Base-by-base conservation (phyloP, 2,113 vertebrate species). In the Trinectes maculatus region DNA sequence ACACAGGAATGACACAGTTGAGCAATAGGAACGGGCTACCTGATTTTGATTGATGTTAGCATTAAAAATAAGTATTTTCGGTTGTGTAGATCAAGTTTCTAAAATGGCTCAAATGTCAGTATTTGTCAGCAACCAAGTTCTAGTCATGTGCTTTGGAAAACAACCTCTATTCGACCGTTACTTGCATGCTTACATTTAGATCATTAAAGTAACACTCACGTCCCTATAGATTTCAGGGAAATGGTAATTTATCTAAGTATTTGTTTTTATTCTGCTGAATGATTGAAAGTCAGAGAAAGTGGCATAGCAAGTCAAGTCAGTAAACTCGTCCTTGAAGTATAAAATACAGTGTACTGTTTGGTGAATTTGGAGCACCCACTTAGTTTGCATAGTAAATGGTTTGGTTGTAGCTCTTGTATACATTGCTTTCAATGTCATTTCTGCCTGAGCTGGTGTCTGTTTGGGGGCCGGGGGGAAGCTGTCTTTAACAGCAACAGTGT, bases 401-500 rank as follows among this genome's bases (percentile, higher is more conserved):
- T 70, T 84, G 79, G 59, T 71, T 79, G 78, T 65, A 52, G 85
- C 74, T 74, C 62, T 81, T 77, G 63, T 82, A 44, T 79, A 39
- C 74, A 19, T 79, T 89, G 82, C 76, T 84, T 71, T 85, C 24
- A 82, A 65, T 88, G 76, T 89, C 40, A 65, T 89, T 84, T 89
- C 62, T 86, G 70, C 73, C 66, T 80, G 86, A 86, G 86, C 75
- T 62, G 36, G 53, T 81, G 84, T 85, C 40, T 84, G 71, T 78
- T 63, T 53, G 79, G 71, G 73, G 63, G 62, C 63, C 60, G 43
- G 74, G 49, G 72, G 80, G 81, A 91, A 91, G 92, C 91, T 93
- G 93, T 94, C 92, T 94, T 95, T 95, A 92, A 93, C 93, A 94
- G 93, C 94, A 93, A 90, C 94, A 95, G 94, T 94, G 94, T 95